Percentiles rank a stretch among this genome's conserved stretches.
Evolutionary conservation across 2,888 invertebrate species (phyloP).

Genomic region (Fissipunctia ypsillon): DNA sequence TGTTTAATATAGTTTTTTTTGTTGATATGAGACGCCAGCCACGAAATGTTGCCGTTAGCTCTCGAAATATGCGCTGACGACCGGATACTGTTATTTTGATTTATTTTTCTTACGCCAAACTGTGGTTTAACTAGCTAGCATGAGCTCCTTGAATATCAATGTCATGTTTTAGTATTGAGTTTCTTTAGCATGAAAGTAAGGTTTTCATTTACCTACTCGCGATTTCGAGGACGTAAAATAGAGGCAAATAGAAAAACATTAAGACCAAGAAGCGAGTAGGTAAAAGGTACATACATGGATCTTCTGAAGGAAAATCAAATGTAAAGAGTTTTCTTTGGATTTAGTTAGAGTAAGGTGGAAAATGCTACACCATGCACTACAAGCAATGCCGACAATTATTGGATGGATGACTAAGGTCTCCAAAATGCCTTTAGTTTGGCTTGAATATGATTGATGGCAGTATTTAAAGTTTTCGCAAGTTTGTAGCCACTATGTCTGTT

Average conservation of each 20-base stretch:
- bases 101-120: conserved; percentile 48
- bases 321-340: not conserved
- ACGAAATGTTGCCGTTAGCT: conserved; percentile 54
- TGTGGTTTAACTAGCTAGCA: conserved; percentile 33
- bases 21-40: conserved; percentile 34
- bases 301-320: not conserved
- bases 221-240: not conserved
- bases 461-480: conserved; percentile 47
- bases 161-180: not conserved
- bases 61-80: conserved; percentile 43
- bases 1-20: conserved; percentile 33
- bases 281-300: not conserved
- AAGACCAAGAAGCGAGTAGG: not conserved
- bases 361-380: not conserved
- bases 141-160: conserved; percentile 27
- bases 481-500: conserved; percentile 29
- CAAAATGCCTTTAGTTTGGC: conserved; percentile 17
- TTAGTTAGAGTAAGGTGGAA: not conserved
- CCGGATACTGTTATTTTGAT: conserved; percentile 53
- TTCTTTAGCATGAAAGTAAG: not conserved
- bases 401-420: conserved; percentile 17
- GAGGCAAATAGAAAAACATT: not conserved
- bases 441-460: conserved; percentile 52
- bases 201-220: not conserved
- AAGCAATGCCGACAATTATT: not conserved